Conservation (phyloP, 2,797 vertebrate species). For the Knipowitschia caucasica region DNA sequence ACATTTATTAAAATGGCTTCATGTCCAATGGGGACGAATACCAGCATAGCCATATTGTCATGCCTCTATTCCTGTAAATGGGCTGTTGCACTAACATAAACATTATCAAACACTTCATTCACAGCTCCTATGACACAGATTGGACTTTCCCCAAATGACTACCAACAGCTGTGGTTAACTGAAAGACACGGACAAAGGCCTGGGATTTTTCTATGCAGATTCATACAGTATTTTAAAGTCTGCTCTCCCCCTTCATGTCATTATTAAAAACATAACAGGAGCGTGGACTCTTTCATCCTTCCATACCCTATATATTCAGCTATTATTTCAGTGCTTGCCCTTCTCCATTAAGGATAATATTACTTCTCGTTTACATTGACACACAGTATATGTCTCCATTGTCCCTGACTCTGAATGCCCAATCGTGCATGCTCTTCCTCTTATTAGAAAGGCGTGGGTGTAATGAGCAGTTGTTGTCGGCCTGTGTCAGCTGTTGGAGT, state of each 20-base stretch:
- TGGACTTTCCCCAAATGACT: constrained; percentile 10
- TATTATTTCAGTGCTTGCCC: not conserved
- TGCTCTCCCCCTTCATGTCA: constrained; percentile 5
- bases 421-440: constrained; percentile 27
- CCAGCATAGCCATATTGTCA: not conserved
- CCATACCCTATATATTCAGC: not conserved
- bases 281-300: not conserved
- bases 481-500: constrained; percentile 54
- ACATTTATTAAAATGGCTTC: too few relatives aligned
- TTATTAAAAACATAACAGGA: not conserved
- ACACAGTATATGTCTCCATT: constrained; percentile 14
- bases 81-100: not conserved
- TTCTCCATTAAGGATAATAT: constrained; percentile 9
- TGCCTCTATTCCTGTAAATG: not conserved
- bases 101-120: constrained; percentile 3
- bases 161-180: constrained; percentile 8
- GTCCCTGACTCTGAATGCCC: constrained; percentile 15
- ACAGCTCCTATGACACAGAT: not conserved
- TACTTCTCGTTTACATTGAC: not conserved
- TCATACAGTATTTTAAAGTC: not conserved
- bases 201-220: not conserved
- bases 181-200: constrained; percentile 3
- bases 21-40: not conserved
- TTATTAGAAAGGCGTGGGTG: constrained; percentile 44
- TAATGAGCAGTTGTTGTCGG: constrained; percentile 56